These are phyloP conservation scores for Orchestia grillus DNA, from an alignment of 1,140 invertebrate species.

Conservation along the genomic window DNA sequence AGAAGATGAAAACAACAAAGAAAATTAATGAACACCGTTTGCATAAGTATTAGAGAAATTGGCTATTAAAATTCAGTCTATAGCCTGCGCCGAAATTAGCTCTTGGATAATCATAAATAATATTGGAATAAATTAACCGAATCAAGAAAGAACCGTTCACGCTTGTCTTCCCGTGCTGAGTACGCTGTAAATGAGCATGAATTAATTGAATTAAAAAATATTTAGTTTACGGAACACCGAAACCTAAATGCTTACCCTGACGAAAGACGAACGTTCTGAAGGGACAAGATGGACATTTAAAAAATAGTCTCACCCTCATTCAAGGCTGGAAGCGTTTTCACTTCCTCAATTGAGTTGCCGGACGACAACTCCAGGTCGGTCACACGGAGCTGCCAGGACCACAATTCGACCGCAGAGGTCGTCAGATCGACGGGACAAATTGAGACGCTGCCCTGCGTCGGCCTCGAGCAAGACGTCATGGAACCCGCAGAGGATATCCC, in stretches of 20 bases:
- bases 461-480: not conserved
- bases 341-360: not conserved
- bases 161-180: not conserved
- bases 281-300: not conserved
- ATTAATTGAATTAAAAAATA: not conserved
- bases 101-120: not conserved
- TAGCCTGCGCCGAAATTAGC: too few relatives aligned
- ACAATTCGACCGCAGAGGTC: not conserved
- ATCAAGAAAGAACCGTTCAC: not conserved
- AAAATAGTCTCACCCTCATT: not conserved
- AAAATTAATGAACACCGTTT: too few relatives aligned
- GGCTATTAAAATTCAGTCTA: too few relatives aligned
- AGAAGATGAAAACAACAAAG: too few relatives aligned
- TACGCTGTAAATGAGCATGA: not conserved
- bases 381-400: not conserved
- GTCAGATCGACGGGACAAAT: not conserved
- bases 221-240: not conserved
- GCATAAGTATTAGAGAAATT: too few relatives aligned
- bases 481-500: too few relatives aligned
- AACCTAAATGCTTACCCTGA: not conserved
- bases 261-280: not conserved
- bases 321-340: not conserved
- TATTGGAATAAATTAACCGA: not conserved
- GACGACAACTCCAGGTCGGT: not conserved
- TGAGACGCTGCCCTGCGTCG: not conserved